Evolutionary conservation across 2,113 vertebrate genomes (phyloP), one percentile per base, ranked within the genome.

Genomic region (Oceanodroma tethys): DNA sequence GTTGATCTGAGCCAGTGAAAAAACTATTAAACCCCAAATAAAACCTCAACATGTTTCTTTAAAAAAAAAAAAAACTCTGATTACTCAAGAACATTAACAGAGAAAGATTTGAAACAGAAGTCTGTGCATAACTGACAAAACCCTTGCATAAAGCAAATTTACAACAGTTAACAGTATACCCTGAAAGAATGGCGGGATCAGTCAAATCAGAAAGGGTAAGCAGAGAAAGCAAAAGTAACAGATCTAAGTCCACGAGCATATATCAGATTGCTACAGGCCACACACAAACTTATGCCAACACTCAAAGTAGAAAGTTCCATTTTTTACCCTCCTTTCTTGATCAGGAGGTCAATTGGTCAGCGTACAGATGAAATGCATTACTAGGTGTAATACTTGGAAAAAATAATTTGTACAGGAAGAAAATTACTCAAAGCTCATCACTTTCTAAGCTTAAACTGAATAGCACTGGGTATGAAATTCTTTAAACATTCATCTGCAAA

Each of bases 21-120:
- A 86, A 90, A 89, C 92, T 71, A 86, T 53, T 67, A 68, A 89
- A 67, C 17, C 55, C 36, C 79, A 80, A 68, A 56, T 91, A 71
- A 88, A 96, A 84, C 62, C 34, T 95, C 86, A 85, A 94, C 86
- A 85, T 25, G n/a, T 40, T 91, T 84, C 65, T 82, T 88, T 17
- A 30, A 67, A 88, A 87, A 91, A 73, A 52, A 52, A 30, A 58
- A 74, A 43, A 76, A 52, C 6, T 53, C 17, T 63, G 73, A 95
- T 94, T 96, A 95, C 67, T 83, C 22, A 86, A 83, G 78, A 95
- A 88, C 79, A 86, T 82, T 66, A 94, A 95, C 38, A 93, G 50
- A 91, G 65, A 87, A 85, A 93, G 22, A 82, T 60, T 5, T 59
- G 65, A 94, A 95, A 78, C 87, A 7, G 36, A 93, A 93, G 34